Percentiles rank a stretch among this genome's conserved stretches.
phyloP scores from a whole-genome alignment of 2,888 invertebrate species.

The Rotaria macrura region DNA sequence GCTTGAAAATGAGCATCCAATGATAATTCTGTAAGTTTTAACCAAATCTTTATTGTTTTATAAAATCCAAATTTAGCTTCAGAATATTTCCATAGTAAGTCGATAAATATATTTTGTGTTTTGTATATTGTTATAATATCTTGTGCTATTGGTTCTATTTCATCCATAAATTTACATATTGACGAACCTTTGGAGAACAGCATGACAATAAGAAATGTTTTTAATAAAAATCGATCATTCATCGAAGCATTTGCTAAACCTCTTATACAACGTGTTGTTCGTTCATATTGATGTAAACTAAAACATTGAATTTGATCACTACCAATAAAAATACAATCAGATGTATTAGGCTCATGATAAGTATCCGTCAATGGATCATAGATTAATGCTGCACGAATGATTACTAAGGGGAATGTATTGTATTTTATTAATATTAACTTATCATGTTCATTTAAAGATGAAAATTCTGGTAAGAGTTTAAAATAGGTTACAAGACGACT shows the following conservation, averaged over 20 bases:
- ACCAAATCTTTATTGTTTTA: background rate
- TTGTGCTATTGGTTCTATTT: background rate
- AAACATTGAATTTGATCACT: background rate
- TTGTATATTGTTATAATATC: background rate
- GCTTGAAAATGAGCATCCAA: background rate
- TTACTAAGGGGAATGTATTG: background rate
- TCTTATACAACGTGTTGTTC: background rate
- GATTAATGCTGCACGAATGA: background rate
- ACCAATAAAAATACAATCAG: background rate
- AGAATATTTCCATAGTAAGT: background rate
- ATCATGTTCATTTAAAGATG: background rate
- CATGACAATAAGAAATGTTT: background rate
- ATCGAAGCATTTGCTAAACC: background rate
- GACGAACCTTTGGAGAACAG: background rate
- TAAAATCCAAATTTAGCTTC: background rate
- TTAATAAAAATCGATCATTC: background rate
- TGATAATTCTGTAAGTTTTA: background rate
- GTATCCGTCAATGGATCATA: background rate
- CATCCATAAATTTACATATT: background rate
- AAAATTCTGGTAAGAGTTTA: slow-evolving; percentile 1
- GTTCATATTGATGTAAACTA: background rate
- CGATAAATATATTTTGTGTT: background rate
- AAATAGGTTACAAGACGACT: background rate
- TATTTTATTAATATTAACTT: background rate
- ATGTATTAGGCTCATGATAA: background rate